Percentiles rank a stretch among this genome's conserved stretches.
Conservation (phyloP, 1,140 invertebrate genomes). For the Drosophila kurseongensis region DNA sequence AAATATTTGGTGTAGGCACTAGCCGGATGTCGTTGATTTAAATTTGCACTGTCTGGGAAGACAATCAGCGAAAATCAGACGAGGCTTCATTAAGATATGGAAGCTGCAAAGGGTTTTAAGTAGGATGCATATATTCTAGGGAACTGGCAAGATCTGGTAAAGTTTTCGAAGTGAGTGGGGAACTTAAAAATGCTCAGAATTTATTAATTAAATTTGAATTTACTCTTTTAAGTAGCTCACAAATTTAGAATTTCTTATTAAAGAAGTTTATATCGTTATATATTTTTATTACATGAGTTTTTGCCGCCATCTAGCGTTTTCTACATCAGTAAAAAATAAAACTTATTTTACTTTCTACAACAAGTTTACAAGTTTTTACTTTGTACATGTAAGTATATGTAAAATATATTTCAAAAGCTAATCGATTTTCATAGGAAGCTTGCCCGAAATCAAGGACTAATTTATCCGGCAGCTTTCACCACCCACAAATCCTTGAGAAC, state of each 20-base stretch:
- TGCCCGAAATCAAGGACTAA: not conserved
- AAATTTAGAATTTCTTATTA: too few relatives aligned
- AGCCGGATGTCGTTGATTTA: constrained; percentile 79
- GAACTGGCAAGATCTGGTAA: constrained; percentile 1
- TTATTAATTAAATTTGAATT: too few relatives aligned
- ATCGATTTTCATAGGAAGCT: not conserved
- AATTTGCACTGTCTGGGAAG: constrained; percentile 71
- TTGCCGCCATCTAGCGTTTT: constrained; percentile 14
- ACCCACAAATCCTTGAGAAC: constrained; percentile 10
- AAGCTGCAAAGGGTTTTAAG: constrained; percentile 31
- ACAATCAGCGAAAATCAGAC: constrained; percentile 66
- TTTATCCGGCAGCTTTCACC: not conserved
- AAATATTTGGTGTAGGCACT: constrained; percentile 42
- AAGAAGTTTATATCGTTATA: too few relatives aligned
- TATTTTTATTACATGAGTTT: not conserved
- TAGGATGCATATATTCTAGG: constrained; percentile 6
- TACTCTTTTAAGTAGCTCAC: not conserved
- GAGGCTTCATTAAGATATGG: constrained; percentile 55
- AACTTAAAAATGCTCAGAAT: not conserved
- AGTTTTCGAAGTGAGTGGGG: not conserved
- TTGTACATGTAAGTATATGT: not conserved
- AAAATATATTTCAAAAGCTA: not conserved
- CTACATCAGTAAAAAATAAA: not conserved
- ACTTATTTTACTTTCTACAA: constrained; percentile 12
- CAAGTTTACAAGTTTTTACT: not conserved